phyloP scores from a whole-genome alignment of 2,888 invertebrate species.

The Trichogramma evanescens region DNA sequence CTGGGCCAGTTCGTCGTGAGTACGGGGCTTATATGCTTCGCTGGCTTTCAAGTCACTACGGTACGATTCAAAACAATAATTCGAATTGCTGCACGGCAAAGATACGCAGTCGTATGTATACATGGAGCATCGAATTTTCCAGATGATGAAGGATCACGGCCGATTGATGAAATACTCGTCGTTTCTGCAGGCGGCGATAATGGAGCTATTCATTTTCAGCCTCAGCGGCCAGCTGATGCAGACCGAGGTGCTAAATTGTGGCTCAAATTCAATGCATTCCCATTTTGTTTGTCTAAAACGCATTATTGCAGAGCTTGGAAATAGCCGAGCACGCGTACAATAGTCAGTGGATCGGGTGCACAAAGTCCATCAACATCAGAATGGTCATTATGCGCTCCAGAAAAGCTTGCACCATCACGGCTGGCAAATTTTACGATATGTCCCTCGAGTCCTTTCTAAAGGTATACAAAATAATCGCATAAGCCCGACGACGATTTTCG shows the following conservation, averaged over 20 bases:
- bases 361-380: conserved; percentile 24
- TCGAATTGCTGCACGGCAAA: background rate
- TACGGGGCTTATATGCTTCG: conserved; percentile 36
- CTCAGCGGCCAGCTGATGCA: conserved; percentile 35
- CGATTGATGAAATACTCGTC: conserved; percentile 30
- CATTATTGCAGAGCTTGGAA: conserved; percentile 28
- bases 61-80: conserved; percentile 24
- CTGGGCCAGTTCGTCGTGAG: conserved; percentile 38
- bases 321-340: conserved; percentile 30
- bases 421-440: conserved; percentile 40
- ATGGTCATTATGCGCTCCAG: conserved; percentile 34
- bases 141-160: background rate
- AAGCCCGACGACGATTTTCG: background rate
- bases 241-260: conserved; percentile 26
- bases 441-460: conserved; percentile 35
- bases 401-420: conserved; percentile 34
- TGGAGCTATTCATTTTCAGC: conserved; percentile 38
- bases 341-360: conserved; percentile 31
- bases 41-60: conserved; percentile 38
- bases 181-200: conserved; percentile 32
- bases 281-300: background rate
- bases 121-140: background rate
- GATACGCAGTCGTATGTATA: background rate
- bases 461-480: conserved; percentile 27
- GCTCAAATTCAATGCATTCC: background rate